Conservation (phyloP, 2,888 invertebrate genomes). For the Liposcelis brunnea region DNA sequence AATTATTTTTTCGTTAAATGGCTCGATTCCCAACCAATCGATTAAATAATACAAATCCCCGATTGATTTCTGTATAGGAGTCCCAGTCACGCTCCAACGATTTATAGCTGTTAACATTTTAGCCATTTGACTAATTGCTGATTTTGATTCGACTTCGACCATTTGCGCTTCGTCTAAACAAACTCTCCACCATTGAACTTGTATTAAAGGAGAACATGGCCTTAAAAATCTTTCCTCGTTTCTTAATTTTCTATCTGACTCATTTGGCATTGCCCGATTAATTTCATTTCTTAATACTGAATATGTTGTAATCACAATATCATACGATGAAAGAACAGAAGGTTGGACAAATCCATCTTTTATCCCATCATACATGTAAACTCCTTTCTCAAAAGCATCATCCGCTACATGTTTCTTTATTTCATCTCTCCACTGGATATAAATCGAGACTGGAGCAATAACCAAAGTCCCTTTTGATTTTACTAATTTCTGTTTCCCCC, state of each 20-base stretch:
- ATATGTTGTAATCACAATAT: constrained; percentile 58
- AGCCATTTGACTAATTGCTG: constrained; percentile 44
- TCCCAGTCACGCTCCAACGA: constrained; percentile 62
- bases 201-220: constrained; percentile 45
- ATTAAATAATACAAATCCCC: constrained; percentile 39
- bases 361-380: constrained; percentile 28
- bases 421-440: constrained; percentile 55
- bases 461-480: constrained; percentile 49
- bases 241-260: constrained; percentile 27
- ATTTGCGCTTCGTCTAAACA: constrained; percentile 68
- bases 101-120: constrained; percentile 36
- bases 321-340: constrained; percentile 38
- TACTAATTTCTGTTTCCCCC: constrained; percentile 30
- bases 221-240: constrained; percentile 42
- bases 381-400: constrained; percentile 20
- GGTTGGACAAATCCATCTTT: constrained; percentile 42
- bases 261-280: constrained; percentile 35
- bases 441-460: constrained; percentile 47
- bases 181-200: constrained; percentile 59
- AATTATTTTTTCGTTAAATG: constrained; percentile 32
- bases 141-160: constrained; percentile 43
- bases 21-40: constrained; percentile 39
- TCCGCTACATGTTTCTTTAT: constrained; percentile 13
- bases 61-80: constrained; percentile 42
- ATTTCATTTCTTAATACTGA: constrained; percentile 42